phyloP scores from a whole-genome alignment of 2,113 vertebrate genomes.

The Pristiophorus japonicus region DNA sequence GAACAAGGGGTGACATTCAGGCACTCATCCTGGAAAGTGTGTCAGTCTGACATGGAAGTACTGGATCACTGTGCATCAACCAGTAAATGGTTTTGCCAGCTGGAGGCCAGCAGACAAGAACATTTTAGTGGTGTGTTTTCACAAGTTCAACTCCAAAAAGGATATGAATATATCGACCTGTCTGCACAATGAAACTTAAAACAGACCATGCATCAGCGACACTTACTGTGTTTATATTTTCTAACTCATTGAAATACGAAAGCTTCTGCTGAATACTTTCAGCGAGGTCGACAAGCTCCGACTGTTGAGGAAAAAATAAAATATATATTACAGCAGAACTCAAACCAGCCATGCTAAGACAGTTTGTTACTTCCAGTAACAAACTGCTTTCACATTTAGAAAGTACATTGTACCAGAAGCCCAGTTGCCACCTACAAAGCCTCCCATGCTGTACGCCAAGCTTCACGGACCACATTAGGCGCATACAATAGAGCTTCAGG shows the following conservation, averaged over 20 bases:
- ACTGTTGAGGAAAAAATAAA: conserved; percentile 62
- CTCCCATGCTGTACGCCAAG: not conserved
- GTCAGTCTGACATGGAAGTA: not conserved
- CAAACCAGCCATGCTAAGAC: not conserved
- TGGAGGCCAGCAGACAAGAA: not conserved
- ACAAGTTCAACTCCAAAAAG: not conserved
- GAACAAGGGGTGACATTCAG: not conserved
- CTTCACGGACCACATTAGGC: not conserved
- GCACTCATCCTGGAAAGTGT: not conserved
- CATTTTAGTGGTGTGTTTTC: not conserved
- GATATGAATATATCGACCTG: no score
- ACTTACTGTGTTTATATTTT: conserved; percentile 89
- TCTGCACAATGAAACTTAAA: not conserved
- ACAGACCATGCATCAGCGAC: not conserved
- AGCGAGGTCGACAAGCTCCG: conserved; percentile 86
- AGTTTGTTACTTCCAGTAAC: not conserved
- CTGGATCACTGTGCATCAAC: not conserved
- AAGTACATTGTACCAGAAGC: not conserved
- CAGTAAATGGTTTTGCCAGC: not conserved
- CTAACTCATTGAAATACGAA: conserved; percentile 94
- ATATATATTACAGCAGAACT: conserved; percentile 28
- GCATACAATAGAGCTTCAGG: not conserved
- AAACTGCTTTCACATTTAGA: not conserved
- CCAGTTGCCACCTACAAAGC: not conserved
- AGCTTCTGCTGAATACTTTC: conserved; percentile 96